Evolutionary conservation across 2,113 vertebrate genomes (phyloP).

Genomic region (Thalassarche chlororhynchos): DNA sequence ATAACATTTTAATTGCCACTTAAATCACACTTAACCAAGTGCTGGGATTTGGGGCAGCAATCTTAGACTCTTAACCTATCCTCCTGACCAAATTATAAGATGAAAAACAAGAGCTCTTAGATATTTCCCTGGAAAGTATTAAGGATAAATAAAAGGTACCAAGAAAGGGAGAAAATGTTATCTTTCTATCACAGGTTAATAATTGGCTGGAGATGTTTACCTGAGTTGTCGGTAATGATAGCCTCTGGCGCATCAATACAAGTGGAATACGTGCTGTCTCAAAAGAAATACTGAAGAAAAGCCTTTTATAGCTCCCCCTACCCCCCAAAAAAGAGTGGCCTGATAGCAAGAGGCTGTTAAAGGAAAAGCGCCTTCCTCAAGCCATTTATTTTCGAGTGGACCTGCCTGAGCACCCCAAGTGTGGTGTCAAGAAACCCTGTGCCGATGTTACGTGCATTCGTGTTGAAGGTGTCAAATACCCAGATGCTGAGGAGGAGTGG

Average conservation of each 20-base stretch:
- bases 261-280: conserved; percentile 12
- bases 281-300: conserved; percentile 28
- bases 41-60: conserved; percentile 38
- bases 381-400: background rate
- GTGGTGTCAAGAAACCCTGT: background rate
- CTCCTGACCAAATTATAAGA: conserved; percentile 38
- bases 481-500: background rate
- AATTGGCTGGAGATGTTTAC: conserved; percentile 47
- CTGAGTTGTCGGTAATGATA: conserved; percentile 40
- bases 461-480: background rate
- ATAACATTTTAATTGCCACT: conserved; percentile 52
- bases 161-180: background rate
- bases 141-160: conserved; percentile 37
- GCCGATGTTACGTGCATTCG: background rate
- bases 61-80: conserved; percentile 30
- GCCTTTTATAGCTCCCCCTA: background rate
- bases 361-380: background rate
- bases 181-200: conserved; percentile 43
- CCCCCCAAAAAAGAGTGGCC: background rate
- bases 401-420: background rate
- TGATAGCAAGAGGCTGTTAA: background rate
- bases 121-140: conserved; percentile 51
- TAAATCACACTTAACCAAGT: conserved; percentile 51
- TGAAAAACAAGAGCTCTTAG: conserved; percentile 40
- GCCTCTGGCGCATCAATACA: conserved; percentile 55